Evolutionary conservation across 1,140 invertebrate species (phyloP), one percentile per base, ranked within the genome.

Genomic region (Nephotettix cincticeps): DNA sequence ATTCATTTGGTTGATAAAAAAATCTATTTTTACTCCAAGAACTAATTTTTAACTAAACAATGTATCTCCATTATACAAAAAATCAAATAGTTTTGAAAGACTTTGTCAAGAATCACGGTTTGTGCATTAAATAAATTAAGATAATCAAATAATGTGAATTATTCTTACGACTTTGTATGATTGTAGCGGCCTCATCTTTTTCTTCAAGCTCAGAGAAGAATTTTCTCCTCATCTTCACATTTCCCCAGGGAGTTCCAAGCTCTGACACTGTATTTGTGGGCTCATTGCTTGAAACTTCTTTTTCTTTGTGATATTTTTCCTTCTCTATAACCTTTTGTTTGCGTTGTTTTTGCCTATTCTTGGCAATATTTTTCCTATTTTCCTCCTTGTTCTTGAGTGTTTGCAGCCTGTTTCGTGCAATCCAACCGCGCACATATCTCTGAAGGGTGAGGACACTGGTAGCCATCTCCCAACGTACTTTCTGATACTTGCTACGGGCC

Each of bases 151-250:
- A n/a, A n/a, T n/a, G n/a, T n/a, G n/a, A 40, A 11, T 19, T 51
- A 3, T 69, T 85, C 87, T 84, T 81, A 90, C 88, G 85, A 75
- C 87, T 89, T 79, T 90, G 89, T 73, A 89, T 90, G 17, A 90
- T 77, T 43, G 85, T 83, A 4, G 88, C 88, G 27, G 89, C 88
- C 74, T 86, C 81, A 58, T 87, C 83, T 40, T 81, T 80, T 28
- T 43, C 36, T 43, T 70, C 69, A 28, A 47, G 58, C 17, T 70
- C 51, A n/a, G 56, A 70, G 45, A 70, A 70, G 13, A 70, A 45
- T 47, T 70, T 85, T 82, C 77, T 84, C 85, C 23, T 78, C 75
- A 72, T 72, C 30, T 72, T 56, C 29, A 72, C 71, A 63, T 72
- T 72, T 13, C 71, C 71, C 71, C 71, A 72, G n/a, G 65, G 70